Conservation (phyloP, 1,140 invertebrate species). For the Ruditapes philippinarum region DNA sequence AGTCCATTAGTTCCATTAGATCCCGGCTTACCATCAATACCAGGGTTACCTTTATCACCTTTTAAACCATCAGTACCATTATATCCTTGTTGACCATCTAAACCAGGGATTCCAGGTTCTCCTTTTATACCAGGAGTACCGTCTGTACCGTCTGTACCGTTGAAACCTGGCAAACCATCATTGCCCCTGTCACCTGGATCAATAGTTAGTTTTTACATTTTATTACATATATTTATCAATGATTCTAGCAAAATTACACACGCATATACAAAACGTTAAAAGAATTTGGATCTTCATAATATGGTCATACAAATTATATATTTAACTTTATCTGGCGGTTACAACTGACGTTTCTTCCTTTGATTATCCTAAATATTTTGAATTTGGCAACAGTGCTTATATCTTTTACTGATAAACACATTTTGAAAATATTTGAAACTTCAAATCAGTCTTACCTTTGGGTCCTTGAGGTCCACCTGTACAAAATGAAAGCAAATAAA, state of each 20-base stretch:
- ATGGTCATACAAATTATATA: too few species aligned
- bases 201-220: too few species aligned
- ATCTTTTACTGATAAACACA: not conserved
- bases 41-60: slow-evolving; percentile 43
- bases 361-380: too few species aligned
- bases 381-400: not conserved
- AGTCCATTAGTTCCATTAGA: not conserved
- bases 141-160: slow-evolving; percentile 12
- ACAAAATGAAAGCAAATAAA: too few species aligned
- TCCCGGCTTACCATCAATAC: slow-evolving; percentile 17
- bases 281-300: too few species aligned
- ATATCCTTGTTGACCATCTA: not conserved
- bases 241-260: too few species aligned
- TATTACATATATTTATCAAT: too few species aligned
- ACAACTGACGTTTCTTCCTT: too few species aligned
- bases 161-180: slow-evolving; percentile 17
- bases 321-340: too few species aligned
- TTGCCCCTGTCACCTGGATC: slow-evolving; percentile 20
- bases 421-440: not conserved
- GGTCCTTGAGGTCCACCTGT: slow-evolving; percentile 2
- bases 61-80: slow-evolving; percentile 8
- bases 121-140: slow-evolving; percentile 41
- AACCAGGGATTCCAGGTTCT: not conserved
- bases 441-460: slow-evolving; percentile 18
- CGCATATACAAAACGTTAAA: too few species aligned